Percentiles rank a stretch among this genome's conserved stretches.
Evolutionary conservation across 2,113 vertebrate species (phyloP).

Genomic region (Dasyurus viverrinus): DNA sequence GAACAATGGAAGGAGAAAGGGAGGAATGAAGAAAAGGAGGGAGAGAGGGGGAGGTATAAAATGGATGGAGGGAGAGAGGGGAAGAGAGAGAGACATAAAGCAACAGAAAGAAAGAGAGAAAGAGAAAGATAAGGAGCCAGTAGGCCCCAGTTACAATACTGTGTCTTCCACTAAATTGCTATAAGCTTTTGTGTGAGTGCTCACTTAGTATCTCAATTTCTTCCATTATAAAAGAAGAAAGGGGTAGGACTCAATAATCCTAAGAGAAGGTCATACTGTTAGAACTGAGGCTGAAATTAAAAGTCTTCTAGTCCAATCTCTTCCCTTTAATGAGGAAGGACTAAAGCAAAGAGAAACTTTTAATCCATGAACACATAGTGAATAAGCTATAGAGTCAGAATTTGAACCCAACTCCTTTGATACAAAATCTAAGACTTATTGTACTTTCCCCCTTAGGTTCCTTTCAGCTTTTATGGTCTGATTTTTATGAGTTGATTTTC

Average conservation of each 20-base stretch:
- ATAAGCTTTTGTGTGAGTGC: rapidly evolving
- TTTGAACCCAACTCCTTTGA: not conserved
- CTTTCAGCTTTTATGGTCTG: not conserved
- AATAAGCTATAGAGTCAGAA: not conserved
- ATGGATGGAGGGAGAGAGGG: too few relatives aligned
- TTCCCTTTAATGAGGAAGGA: not conserved
- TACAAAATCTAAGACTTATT: not conserved
- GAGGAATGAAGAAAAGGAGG: too few relatives aligned
- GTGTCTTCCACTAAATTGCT: not conserved
- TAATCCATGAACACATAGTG: not conserved
- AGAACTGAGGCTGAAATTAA: not conserved
- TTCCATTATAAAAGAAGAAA: not conserved
- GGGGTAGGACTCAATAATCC: not conserved
- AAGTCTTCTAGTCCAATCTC: not conserved
- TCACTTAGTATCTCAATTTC: not conserved
- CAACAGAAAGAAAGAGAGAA: too few relatives aligned
- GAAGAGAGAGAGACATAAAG: too few relatives aligned
- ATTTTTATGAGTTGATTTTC: not conserved
- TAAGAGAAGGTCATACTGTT: not conserved
- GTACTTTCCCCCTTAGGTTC: not conserved
- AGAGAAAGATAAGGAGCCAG: not conserved
- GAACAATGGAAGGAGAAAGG: too few relatives aligned
- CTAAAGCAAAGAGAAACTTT: not conserved
- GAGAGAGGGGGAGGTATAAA: too few relatives aligned
- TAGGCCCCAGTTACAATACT: not conserved